Evolutionary conservation across 2,797 vertebrate species (phyloP).

Genomic region (Peromyscus nudipes): DNA sequence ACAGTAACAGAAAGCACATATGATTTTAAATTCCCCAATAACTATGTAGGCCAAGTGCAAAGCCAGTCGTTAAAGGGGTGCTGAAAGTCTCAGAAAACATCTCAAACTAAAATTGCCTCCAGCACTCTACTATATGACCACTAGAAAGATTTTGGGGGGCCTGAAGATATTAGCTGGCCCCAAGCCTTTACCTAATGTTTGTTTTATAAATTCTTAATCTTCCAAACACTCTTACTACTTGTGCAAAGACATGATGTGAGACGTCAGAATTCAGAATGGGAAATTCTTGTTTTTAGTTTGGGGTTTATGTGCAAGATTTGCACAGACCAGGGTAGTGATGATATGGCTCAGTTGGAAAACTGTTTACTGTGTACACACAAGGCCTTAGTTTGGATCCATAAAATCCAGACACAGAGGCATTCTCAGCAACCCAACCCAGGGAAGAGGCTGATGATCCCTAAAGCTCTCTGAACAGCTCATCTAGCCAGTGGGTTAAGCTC

Average conservation of each 20-base stretch:
- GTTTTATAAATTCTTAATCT: neutral
- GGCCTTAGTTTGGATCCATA: neutral
- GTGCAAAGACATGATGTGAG: neutral
- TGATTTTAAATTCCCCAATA: neutral
- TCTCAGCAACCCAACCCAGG: neutral
- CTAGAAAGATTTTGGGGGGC: neutral
- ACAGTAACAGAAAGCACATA: neutral
- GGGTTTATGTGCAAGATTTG: neutral
- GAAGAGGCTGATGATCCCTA: neutral
- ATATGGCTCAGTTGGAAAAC: neutral
- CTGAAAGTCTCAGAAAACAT: neutral
- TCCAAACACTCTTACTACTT: neutral
- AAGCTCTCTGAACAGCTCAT: neutral
- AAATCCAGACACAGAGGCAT: neutral
- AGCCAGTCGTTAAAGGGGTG: neutral
- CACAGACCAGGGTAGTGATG: neutral
- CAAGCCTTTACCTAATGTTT: neutral
- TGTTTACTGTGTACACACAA: neutral
- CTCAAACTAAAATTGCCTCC: neutral
- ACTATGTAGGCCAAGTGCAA: no score
- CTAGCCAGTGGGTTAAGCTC: neutral
- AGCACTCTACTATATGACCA: neutral
- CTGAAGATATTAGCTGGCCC: neutral
- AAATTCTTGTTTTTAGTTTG: neutral
- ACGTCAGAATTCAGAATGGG: neutral